These are phyloP conservation scores for Etheostoma spectabile DNA, from an alignment of 2,113 vertebrate genomes.

Conservation along the genomic window DNA sequence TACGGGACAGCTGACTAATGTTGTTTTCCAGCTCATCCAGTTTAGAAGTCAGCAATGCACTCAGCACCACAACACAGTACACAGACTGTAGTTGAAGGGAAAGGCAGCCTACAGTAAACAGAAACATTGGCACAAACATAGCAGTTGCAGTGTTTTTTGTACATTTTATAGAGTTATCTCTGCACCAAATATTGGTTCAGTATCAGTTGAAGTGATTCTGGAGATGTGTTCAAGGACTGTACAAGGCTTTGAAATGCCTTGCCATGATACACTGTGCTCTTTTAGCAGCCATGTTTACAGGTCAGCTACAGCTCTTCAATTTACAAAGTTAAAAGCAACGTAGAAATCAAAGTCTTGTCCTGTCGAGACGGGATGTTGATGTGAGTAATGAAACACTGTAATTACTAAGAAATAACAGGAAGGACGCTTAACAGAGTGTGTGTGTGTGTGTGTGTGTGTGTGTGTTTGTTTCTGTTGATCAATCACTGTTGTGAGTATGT, in stretches of 20 bases:
- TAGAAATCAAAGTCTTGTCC: slow-evolving; percentile 12
- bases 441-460: slow-evolving; percentile 4
- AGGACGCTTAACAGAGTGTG: slow-evolving; percentile 4
- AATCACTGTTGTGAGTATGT: background rate
- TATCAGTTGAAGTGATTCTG: background rate
- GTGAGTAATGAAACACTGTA: slow-evolving; percentile 11
- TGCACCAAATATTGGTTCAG: background rate
- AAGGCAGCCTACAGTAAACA: background rate
- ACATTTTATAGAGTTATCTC: background rate
- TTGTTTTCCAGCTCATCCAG: slow-evolving; percentile 5
- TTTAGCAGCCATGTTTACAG: background rate
- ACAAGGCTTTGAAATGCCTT: background rate
- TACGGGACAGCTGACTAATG: slow-evolving; percentile 11
- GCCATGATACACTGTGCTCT: background rate
- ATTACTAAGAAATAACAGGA: slow-evolving; percentile 54
- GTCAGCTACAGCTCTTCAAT: background rate
- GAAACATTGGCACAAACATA: background rate
- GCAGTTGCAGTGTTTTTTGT: background rate
- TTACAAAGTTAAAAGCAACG: background rate
- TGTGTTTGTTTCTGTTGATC: background rate
- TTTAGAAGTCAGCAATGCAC: background rate
- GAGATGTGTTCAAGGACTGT: background rate
- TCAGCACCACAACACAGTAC: background rate
- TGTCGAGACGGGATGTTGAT: slow-evolving; percentile 32
- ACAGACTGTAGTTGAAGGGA: too few relatives aligned